Percentiles rank a stretch among this genome's conserved stretches.
These are phyloP conservation scores for Peromyscus attwateri DNA, from an alignment of 2,797 vertebrate genomes.

Conservation along the genomic window DNA sequence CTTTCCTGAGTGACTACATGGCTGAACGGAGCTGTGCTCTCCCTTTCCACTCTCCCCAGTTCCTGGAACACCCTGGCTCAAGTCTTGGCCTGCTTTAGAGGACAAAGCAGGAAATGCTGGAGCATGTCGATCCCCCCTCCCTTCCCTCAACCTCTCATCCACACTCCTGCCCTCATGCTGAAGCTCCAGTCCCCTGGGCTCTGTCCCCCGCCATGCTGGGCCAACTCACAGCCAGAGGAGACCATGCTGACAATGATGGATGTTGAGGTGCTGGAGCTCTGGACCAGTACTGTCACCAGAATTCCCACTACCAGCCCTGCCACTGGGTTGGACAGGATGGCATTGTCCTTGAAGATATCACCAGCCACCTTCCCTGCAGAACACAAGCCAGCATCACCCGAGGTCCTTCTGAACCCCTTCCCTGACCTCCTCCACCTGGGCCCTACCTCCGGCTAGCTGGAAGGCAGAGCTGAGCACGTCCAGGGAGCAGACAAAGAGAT, in stretches of 20 bases:
- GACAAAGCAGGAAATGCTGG: background rate
- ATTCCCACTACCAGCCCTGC: slow-evolving; percentile 96
- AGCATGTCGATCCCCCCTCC: background rate
- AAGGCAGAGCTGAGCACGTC: slow-evolving; percentile 96
- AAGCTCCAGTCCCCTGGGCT: accelerated
- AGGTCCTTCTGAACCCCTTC: background rate
- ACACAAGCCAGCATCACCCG: background rate
- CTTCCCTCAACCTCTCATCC: too few relatives aligned
- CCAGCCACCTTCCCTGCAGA: slow-evolving; percentile 95
- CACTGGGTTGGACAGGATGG: slow-evolving; percentile 95
- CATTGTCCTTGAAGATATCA: slow-evolving; percentile 95
- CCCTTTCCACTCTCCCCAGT: background rate
- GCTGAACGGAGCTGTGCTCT: accelerated
- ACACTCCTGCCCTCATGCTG: background rate
- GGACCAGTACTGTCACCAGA: slow-evolving; percentile 95
- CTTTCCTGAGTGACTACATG: background rate
- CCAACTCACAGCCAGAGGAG: slow-evolving; percentile 94
- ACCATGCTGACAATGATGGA: slow-evolving; percentile 97
- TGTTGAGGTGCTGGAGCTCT: slow-evolving; percentile 97
- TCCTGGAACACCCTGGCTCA: background rate
- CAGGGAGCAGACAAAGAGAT: slow-evolving; percentile 95
- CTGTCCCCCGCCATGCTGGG: background rate
- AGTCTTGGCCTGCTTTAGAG: too few relatives aligned
- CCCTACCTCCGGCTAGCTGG: slow-evolving; percentile 95
- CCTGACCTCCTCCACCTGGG: accelerated